Evolutionary conservation across 2,888 invertebrate species (phyloP).

Genomic region (Halocaridina rubra): DNA sequence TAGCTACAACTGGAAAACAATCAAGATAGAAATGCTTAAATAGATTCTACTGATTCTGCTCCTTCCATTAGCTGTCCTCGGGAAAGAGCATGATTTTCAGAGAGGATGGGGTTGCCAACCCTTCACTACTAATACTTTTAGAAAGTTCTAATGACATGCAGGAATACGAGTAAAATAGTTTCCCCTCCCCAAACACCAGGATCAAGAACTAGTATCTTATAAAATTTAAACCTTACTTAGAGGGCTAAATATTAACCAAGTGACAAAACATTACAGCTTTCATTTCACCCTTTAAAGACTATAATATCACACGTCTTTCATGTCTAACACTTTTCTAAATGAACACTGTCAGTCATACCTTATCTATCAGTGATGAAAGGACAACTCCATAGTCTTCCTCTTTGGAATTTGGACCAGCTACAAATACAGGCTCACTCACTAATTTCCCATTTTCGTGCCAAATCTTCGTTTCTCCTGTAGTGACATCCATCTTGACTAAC

Average conservation of each 20-base stretch:
- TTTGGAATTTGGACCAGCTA: constrained; percentile 68
- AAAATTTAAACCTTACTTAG: not conserved
- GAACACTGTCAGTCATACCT: not conserved
- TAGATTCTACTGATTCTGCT: too few relatives aligned
- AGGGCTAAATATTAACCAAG: not conserved
- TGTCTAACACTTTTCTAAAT: too few relatives aligned
- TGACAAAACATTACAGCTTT: not conserved
- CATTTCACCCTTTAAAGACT: too few relatives aligned
- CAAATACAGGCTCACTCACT: constrained; percentile 70
- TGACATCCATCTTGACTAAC: constrained; percentile 56
- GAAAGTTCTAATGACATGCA: too few relatives aligned
- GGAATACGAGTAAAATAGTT: not conserved
- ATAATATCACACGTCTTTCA: too few relatives aligned
- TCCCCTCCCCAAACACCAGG: not conserved
- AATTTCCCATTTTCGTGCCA: constrained; percentile 31
- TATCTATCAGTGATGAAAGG: constrained; percentile 66
- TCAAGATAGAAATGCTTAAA: too few relatives aligned
- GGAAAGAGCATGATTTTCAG: too few relatives aligned
- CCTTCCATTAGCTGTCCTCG: too few relatives aligned
- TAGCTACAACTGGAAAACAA: too few relatives aligned
- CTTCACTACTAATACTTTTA: too few relatives aligned
- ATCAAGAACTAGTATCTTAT: too few relatives aligned
- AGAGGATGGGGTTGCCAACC: too few relatives aligned
- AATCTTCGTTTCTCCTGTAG: constrained; percentile 2
- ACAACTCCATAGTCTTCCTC: constrained; percentile 71